A percentile compares a stretch with the other conserved stretches of the same genome.
These are phyloP conservation scores for Cacatua alba DNA, from an alignment of 2,113 vertebrate genomes.

Conservation along the genomic window DNA sequence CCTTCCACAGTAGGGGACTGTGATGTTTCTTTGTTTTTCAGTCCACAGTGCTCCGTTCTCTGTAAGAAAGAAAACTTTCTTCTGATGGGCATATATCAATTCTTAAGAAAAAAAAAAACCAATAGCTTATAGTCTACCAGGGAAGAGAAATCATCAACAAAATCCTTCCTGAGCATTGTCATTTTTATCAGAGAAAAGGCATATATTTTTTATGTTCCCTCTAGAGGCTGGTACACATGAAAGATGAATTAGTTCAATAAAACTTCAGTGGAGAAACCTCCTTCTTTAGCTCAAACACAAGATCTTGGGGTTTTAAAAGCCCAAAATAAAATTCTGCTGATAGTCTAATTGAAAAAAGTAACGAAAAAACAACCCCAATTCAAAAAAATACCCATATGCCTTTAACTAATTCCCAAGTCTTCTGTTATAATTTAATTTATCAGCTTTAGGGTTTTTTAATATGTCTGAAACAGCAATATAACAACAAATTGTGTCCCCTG, in stretches of 20 bases:
- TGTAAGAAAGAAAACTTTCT: neutral
- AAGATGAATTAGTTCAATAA: constrained; percentile 33
- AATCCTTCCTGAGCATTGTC: neutral
- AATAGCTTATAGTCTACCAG: neutral
- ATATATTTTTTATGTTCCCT: neutral
- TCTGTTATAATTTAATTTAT: neutral
- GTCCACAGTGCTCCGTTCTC: neutral
- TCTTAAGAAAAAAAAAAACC: neutral
- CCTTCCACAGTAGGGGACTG: neutral
- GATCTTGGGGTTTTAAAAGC: neutral
- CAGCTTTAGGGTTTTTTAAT: neutral
- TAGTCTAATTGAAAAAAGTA: neutral
- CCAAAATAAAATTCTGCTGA: neutral
- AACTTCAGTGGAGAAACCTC: neutral
- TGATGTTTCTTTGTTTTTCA: neutral
- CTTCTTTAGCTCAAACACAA: neutral
- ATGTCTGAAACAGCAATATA: neutral
- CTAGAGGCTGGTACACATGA: neutral
- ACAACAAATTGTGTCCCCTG: neutral
- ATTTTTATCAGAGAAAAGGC: constrained; percentile 5
- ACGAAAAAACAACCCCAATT: neutral
- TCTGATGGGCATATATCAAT: neutral
- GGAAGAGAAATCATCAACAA: neutral
- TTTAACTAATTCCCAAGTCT: neutral
- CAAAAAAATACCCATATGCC: neutral